Evolutionary conservation across 1,140 invertebrate species (phyloP).

Genomic region (Agrilus planipennis): DNA sequence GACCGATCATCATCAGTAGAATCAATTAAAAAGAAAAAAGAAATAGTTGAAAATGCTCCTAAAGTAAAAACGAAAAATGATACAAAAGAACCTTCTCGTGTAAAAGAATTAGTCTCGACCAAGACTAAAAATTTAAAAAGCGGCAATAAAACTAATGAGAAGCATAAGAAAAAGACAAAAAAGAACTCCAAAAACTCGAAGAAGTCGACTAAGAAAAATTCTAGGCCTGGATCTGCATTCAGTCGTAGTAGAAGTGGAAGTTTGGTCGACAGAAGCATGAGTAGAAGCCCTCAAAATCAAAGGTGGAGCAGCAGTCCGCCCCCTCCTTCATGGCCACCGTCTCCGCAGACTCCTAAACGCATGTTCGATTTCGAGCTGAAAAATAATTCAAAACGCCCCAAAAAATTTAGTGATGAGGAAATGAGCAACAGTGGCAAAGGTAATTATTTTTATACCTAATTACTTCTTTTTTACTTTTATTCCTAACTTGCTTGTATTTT

Average conservation of each 20-base stretch:
- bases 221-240: constrained; percentile 22
- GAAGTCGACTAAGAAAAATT: constrained; percentile 26
- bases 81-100: constrained; percentile 4
- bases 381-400: constrained; percentile 12
- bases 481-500: not conserved
- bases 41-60: constrained; percentile 12
- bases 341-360: constrained; percentile 21
- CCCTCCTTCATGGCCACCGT: constrained; percentile 21
- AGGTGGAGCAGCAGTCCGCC: constrained; percentile 23
- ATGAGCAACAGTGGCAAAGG: constrained; percentile 27
- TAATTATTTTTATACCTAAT: not conserved
- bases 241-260: constrained; percentile 37
- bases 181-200: constrained; percentile 25
- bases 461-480: not conserved
- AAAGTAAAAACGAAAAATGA: constrained; percentile 12
- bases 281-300: constrained; percentile 20
- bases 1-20: constrained; percentile 20
- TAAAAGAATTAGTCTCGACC: constrained; percentile 9
- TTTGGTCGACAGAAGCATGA: too few relatives aligned
- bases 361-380: constrained; percentile 15
- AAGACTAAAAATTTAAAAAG: constrained; percentile 14
- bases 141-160: constrained; percentile 11
- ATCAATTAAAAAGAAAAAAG: constrained; percentile 14
- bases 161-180: constrained; percentile 16
- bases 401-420: constrained; percentile 18